Conservation (phyloP, 1,140 invertebrate genomes). For the Drosophila bipectinata region DNA sequence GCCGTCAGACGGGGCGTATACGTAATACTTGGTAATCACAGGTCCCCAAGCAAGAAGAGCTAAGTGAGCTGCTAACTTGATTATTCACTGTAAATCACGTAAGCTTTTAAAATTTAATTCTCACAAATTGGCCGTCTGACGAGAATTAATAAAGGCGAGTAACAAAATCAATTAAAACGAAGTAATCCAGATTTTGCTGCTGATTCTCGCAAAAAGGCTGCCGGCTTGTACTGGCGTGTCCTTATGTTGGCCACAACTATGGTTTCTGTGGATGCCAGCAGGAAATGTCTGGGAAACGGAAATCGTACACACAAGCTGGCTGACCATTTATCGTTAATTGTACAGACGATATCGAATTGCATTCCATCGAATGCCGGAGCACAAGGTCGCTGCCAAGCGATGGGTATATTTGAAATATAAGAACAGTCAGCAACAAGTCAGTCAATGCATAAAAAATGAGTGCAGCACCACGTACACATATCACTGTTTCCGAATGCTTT, state of each 20-base stretch:
- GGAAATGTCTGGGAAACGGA: not conserved
- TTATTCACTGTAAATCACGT: slow-evolving; percentile 1
- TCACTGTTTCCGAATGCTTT: not conserved
- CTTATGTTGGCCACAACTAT: slow-evolving; percentile 23
- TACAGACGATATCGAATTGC: slow-evolving; percentile 49
- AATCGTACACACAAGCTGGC: slow-evolving; percentile 10
- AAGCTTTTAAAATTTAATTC: not conserved
- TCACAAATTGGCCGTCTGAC: not conserved
- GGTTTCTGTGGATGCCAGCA: slow-evolving; percentile 31
- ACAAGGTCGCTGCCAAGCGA: slow-evolving; percentile 2
- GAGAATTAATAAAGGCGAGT: slow-evolving; percentile 5
- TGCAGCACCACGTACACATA: slow-evolving; percentile 15
- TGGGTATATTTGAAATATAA: slow-evolving; percentile 6
- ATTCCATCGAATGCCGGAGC: slow-evolving; percentile 24
- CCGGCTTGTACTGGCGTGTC: not conserved
- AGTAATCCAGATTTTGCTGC: slow-evolving; percentile 9
- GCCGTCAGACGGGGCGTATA: slow-evolving; percentile 44
- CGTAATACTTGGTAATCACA: slow-evolving; percentile 59
- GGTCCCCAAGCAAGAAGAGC: slow-evolving; percentile 32
- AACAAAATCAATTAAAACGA: slow-evolving; percentile 2
- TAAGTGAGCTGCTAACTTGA: slow-evolving; percentile 14
- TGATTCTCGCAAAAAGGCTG: not conserved
- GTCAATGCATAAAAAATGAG: slow-evolving; percentile 34
- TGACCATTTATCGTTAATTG: slow-evolving; percentile 65
- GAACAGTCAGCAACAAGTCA: slow-evolving; percentile 26